Base-by-base conservation (phyloP, 2,113 vertebrate genomes). In the Rhea pennata region DNA sequence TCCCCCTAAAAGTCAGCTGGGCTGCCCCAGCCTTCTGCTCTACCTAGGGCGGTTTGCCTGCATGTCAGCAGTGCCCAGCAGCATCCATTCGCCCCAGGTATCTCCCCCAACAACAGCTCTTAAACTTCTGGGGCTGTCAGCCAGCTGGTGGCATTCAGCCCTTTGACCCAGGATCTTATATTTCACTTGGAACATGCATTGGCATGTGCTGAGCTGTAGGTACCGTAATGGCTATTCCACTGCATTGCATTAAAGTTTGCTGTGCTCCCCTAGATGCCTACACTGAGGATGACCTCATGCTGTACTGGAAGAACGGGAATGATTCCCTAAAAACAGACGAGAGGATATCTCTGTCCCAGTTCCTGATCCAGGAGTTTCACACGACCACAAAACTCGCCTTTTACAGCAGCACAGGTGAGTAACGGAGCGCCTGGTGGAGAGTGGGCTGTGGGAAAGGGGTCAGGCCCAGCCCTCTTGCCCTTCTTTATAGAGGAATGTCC, bases 251-350 rank as follows among this genome's bases (percentile, higher is more conserved):
- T 1, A 14, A 84, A 42, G 13, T 84, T 78, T 89, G 26, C 54
- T 81, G 44, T 89, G 10, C 75, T 85, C 50, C 91, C 80, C 56
- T 93, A 99, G 99, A 99, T 97, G 99, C 99, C 11, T 99, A 99
- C 95, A 99, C 99, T 4, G 99, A 99, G 76, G 99, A 99, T 10
- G 99, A 99, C 94, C 98, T 99, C 74, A 99, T 99, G 99, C 98
- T 99, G 10, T 99, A 99, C 97, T 99, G 99, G 99, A 99, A 99
- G 97, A 99, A 99, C 78, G 99, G 99, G 72, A 99, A 99, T 0
- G 99, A 99, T 69, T 99, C 99, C 78, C 96, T 99, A 69, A 99
- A 99, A 98, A 99, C 99, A 8, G 99, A 99, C 14, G 99, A 99
- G 86, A 98, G 99, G 84, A 99, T 99, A 97, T 99, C 99, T 0